phyloP scores from a whole-genome alignment of 2,797 vertebrate genomes.

The Bovichtus diacanthus region DNA sequence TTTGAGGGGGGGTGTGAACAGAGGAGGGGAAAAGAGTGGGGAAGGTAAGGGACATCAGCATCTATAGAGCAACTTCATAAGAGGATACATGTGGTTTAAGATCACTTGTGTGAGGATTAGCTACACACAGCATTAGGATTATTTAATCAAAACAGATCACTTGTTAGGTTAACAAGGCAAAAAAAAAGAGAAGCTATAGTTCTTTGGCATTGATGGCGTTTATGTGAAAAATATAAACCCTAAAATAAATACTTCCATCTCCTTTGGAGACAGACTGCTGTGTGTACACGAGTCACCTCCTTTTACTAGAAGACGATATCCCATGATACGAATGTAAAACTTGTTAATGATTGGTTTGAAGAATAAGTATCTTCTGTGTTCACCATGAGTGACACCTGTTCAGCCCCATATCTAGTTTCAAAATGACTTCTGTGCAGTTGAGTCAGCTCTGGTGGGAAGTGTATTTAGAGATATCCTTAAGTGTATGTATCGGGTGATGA shows the following conservation, averaged over 20 bases:
- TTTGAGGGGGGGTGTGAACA: slow-evolving; percentile 62
- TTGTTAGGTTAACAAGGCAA: not conserved
- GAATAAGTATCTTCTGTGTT: not conserved
- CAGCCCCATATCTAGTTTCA: not conserved
- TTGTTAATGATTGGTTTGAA: not conserved
- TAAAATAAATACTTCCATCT: not conserved
- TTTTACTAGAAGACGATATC: not conserved
- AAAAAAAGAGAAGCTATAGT: not conserved
- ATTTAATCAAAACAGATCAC: not conserved
- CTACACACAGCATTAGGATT: not conserved
- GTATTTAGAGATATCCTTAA: not conserved
- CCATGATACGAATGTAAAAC: not conserved
- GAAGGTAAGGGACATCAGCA: slow-evolving; percentile 41
- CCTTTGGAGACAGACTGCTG: not conserved
- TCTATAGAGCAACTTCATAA: slow-evolving; percentile 23
- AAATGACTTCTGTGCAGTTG: not conserved
- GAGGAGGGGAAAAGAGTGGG: slow-evolving; percentile 29
- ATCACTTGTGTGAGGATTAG: not conserved
- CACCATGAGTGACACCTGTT: slow-evolving; percentile 13
- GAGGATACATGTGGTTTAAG: slow-evolving; percentile 21
- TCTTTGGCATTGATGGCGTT: not conserved
- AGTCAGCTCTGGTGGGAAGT: not conserved
- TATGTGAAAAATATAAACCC: not conserved
- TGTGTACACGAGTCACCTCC: not conserved
- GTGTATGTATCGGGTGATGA: slow-evolving; percentile 8